phyloP scores from a whole-genome alignment of 2,888 invertebrate species.

The Didymodactylos carnosus region DNA sequence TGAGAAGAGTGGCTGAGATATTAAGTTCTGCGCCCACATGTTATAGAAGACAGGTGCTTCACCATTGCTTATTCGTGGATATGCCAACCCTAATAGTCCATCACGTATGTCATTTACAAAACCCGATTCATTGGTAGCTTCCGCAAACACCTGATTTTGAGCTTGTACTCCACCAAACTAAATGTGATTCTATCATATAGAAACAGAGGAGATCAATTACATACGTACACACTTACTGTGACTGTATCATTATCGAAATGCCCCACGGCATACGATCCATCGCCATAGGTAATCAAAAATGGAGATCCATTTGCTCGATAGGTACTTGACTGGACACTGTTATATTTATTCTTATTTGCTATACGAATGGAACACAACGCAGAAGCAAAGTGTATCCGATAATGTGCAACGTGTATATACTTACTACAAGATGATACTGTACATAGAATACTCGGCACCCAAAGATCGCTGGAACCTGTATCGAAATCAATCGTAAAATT shows the following conservation, averaged over 20 bases:
- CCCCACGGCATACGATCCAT: constrained; percentile 70
- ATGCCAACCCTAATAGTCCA: constrained; percentile 78
- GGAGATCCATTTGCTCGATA: constrained; percentile 70
- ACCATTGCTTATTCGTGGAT: constrained; percentile 66
- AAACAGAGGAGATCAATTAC: background rate
- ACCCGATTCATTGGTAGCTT: constrained; percentile 82
- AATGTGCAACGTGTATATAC: no score
- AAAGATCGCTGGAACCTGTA: background rate
- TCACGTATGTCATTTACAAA: background rate
- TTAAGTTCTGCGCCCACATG: constrained; percentile 54
- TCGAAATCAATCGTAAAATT: background rate
- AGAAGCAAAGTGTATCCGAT: no score
- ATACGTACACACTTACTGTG: constrained; percentile 38
- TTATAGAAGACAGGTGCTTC: constrained; percentile 76
- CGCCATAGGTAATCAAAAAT: constrained; percentile 81
- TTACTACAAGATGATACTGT: background rate
- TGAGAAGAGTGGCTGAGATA: constrained; percentile 56
- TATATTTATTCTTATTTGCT: constrained; percentile 65
- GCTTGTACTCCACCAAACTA: constrained; percentile 48
- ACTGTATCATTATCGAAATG: constrained; percentile 76
- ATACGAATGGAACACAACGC: background rate
- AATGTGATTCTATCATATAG: background rate
- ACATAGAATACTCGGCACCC: background rate
- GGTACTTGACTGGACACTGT: constrained; percentile 59
- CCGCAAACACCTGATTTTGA: constrained; percentile 70